phyloP scores from a whole-genome alignment of 2,888 invertebrate genomes.

The Drosophila stalkeri region DNA sequence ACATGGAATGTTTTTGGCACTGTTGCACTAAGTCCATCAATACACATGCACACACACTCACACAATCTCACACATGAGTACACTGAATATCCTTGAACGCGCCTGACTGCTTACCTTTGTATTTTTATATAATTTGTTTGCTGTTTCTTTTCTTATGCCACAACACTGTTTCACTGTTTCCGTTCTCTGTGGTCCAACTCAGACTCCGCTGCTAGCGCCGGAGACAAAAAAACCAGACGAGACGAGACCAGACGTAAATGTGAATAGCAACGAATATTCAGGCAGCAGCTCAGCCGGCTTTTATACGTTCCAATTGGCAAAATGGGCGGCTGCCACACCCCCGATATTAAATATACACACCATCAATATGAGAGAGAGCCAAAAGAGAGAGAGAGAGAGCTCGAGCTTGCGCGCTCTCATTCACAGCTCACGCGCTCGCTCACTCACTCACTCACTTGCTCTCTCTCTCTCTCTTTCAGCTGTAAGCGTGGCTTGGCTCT shows the following conservation, averaged over 20 bases:
- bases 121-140: constrained; percentile 10
- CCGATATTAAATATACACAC: constrained; percentile 46
- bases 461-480: constrained; percentile 2
- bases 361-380: constrained; percentile 30
- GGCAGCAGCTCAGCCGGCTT: constrained; percentile 56
- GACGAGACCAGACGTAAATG: constrained; percentile 85
- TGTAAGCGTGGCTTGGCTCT: not conserved
- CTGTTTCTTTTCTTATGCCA: constrained; percentile 44
- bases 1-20: constrained; percentile 36
- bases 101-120: constrained; percentile 61
- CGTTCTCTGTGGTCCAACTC: constrained; percentile 53
- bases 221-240: constrained; percentile 75
- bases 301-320: constrained; percentile 80
- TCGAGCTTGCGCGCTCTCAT: constrained; percentile 28
- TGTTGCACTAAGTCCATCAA: constrained; percentile 56
- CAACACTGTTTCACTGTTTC: constrained; percentile 40
- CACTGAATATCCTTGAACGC: constrained; percentile 70
- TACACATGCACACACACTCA: constrained; percentile 16
- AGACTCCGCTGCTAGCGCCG: constrained; percentile 72
- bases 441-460: not conserved
- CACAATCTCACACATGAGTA: constrained; percentile 10
- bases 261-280: constrained; percentile 82
- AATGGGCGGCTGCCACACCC: constrained; percentile 64
- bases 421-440: not conserved
- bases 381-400: constrained; percentile 6